Percentiles rank a stretch among this genome's conserved stretches.
These are phyloP conservation scores for Sepioteuthis lessoniana DNA, from an alignment of 2,888 invertebrate species.

Conservation along the genomic window DNA sequence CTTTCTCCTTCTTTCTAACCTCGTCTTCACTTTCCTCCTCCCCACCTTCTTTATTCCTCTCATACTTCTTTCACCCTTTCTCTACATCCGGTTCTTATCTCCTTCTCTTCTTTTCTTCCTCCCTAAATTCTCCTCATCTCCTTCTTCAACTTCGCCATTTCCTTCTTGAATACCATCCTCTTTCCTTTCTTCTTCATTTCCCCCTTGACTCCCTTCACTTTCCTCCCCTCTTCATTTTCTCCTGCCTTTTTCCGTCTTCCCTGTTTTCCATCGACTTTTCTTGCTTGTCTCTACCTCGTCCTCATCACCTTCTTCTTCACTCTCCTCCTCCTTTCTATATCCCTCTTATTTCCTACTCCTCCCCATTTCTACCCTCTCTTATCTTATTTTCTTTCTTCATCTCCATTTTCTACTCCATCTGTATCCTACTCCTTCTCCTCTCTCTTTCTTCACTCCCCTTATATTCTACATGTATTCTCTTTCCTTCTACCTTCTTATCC, in stretches of 20 bases:
- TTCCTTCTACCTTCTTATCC: not conserved
- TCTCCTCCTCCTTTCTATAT: not conserved
- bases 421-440: not conserved
- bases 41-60: not conserved
- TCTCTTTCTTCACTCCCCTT: not conserved
- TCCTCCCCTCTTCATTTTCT: not conserved
- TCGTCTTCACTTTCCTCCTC: not conserved
- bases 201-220: not conserved
- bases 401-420: not conserved
- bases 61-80: no score
- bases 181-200: not conserved
- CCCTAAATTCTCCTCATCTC: not conserved
- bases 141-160: not conserved
- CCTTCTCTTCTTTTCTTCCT: not conserved
- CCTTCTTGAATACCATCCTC: not conserved
- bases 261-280: not conserved
- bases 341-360: not conserved
- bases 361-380: not conserved
- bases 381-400: not conserved
- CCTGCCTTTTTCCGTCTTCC: not conserved
- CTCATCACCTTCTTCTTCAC: not conserved
- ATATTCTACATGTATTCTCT: no score
- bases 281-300: no score
- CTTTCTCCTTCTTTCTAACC: not conserved
- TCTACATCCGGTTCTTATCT: no score